Base-by-base conservation (phyloP, 2,797 vertebrate genomes). In the Mormyrops attenuatus region DNA sequence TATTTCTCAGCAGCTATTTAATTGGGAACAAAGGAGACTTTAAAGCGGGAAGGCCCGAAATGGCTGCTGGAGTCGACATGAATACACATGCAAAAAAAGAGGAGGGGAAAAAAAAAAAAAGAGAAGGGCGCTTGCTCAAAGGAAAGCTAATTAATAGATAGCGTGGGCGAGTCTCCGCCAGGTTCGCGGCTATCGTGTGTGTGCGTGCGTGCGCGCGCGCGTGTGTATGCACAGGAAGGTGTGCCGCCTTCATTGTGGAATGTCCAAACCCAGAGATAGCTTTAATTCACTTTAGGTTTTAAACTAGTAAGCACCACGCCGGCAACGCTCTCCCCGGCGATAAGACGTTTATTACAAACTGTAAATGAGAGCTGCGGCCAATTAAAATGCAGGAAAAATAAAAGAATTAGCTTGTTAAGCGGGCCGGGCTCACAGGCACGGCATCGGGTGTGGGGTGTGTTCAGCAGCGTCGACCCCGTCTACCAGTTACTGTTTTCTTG, bases 111-210 rank as follows among this genome's bases (percentile, higher is more conserved):
- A 2, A 34, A 30, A 66, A 26, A 66, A 30, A 66, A 11, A 77
- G 26, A 80, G 38, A 88, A 22, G 85, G 84, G 89, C 77, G 85
- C 89, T 86, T 90, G 89, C 90, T 93, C 90, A 92, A 91, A 94
- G 90, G 60, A 85, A 88, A 93, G 90, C 92, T 94, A 94, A 94
- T 94, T 94, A 94, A 93, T 91, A 94, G 93, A 93, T 93, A 93
- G 91, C 91, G 90, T 89, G 89, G 89, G 89, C 85, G 86, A 91
- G 91, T 88, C 89, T 90, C 91, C 90, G 92, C 91, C 90, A 89
- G 90, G 90, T 90, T 91, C 90, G 55, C 91, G 73, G 91, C 91
- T 90, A 92, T 91, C 89, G 89, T 20, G 49, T 84, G 85, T 47
- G 90, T 89, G 90, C 11, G 91, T 89, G 66, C 3, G 26, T 30